phyloP scores from a whole-genome alignment of 2,888 invertebrate species.

The Sinopyrophorus schimmeli region DNA sequence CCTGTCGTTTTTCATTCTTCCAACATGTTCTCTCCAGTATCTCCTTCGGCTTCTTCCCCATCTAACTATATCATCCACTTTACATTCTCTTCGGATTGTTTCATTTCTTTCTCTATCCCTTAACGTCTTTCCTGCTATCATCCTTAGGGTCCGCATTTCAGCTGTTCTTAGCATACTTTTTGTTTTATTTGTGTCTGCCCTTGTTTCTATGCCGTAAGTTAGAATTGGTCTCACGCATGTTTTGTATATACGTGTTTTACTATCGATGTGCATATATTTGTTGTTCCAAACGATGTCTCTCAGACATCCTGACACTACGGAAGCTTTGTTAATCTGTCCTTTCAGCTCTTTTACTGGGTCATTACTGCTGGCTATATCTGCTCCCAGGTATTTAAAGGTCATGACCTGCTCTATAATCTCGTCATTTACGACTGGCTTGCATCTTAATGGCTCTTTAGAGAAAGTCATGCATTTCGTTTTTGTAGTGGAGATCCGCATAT shows the following conservation, averaged over 20 bases:
- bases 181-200: background rate
- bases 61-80: background rate
- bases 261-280: background rate
- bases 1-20: slow-evolving; percentile 4
- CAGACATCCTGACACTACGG: slow-evolving; percentile 1
- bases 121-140: background rate
- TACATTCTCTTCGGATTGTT: background rate
- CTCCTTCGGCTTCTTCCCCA: slow-evolving; percentile 1
- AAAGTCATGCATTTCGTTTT: no score
- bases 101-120: background rate
- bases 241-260: background rate
- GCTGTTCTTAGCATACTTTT: background rate
- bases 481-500: no score
- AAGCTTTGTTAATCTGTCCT: slow-evolving; percentile 2
- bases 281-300: background rate
- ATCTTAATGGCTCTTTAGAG: no score
- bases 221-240: slow-evolving; percentile 3
- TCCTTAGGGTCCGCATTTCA: background rate
- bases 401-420: no score
- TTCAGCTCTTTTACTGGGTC: slow-evolving; percentile 4
- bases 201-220: slow-evolving; percentile 1
- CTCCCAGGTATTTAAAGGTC: no score
- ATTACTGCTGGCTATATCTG: slow-evolving; percentile 1
- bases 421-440: slow-evolving; percentile 1
- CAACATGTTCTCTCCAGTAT: background rate